Percentiles rank a stretch among this genome's conserved stretches.
These are phyloP conservation scores for Montipora cactus DNA, from an alignment of 64 coral and sea anemone species.

Conservation along the genomic window DNA sequence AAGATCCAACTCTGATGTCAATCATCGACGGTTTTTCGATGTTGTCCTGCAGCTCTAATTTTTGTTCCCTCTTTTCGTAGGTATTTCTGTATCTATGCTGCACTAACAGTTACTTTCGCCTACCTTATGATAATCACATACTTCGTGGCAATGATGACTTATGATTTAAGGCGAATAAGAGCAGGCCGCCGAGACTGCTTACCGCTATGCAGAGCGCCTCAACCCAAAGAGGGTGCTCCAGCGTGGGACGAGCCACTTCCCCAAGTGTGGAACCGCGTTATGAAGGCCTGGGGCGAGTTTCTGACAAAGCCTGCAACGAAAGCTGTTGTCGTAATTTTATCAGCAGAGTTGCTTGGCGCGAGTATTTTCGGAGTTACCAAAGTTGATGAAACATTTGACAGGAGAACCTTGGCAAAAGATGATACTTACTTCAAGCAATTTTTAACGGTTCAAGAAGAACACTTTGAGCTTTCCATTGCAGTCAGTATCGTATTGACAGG, in stretches of 20 bases:
- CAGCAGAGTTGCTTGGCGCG: neutral
- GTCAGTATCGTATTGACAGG: conserved; percentile 43
- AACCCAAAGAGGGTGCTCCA: neutral
- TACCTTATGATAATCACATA: conserved; percentile 53
- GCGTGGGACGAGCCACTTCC: conserved; percentile 34
- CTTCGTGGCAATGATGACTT: conserved; percentile 59
- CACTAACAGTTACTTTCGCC: conserved; percentile 41
- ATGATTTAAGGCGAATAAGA: conserved; percentile 58
- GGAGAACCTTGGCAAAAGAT: conserved; percentile 66
- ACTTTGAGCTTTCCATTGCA: conserved; percentile 33
- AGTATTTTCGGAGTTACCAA: conserved; percentile 28
- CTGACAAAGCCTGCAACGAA: neutral
- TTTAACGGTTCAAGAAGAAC: conserved; percentile 12
- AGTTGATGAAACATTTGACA: conserved; percentile 29
- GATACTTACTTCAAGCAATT: conserved; percentile 61
- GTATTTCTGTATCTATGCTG: conserved; percentile 70
- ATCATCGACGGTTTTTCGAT: neutral
- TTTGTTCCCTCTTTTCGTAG: neutral
- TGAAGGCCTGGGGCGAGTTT: conserved; percentile 11
- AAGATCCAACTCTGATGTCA: no score
- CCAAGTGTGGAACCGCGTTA: conserved; percentile 17
- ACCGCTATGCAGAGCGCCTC: conserved; percentile 24
- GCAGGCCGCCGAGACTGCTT: conserved; percentile 21
- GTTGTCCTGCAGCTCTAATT: neutral
- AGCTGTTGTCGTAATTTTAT: neutral